Evolutionary conservation across 2,797 vertebrate species (phyloP), one percentile per base, ranked within the genome.

Genomic region (Cichlasoma orientale): DNA sequence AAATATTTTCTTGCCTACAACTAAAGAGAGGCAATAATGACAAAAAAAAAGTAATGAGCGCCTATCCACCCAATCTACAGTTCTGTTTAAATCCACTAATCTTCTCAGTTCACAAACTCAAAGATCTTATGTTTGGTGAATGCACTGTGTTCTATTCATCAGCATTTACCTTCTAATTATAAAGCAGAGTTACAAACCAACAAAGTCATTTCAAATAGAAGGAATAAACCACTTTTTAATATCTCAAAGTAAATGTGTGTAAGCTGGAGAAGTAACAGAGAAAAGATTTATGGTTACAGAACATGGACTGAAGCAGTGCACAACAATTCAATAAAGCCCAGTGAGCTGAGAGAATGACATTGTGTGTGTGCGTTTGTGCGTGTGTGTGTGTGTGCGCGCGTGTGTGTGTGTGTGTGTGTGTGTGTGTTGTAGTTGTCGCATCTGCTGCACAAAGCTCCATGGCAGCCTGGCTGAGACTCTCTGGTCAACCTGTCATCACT

Each of bases 401-500:
- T 29, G 29, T 5, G 29, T 31, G 29, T 31, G 31, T 31, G 31
- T 31, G 31, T 31, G 3, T 31, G 31, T 31, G 4, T 31, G 3
- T 4, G 3, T 4, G 3, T 4, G 3, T 31, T 9, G 31, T 1
- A 21, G 21, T 0, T 47, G 81, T 88, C 58, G 82, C 80, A 79
- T 88, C 73, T 82, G 83, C 78, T 75, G 80, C 84, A 80, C 78
- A 29, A 82, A 78, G 86, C 66, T 82, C 72, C 11, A 27, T 58
- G 82, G 78, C 83, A 83, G 86, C 57, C 77, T 36, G 80, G 83
- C 86, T 79, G 76, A 71, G 80, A 82, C 88, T 88, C 90, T 88
- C 89, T 91, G 89, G 87, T 91, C 91, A 87, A 85, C 77, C 90
- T 92, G 92, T 90, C 90, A 93, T 90, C 90, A 68, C 79, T 77